Conservation (phyloP, 2,113 vertebrate genomes). For the Capricornis sumatraensis region DNA sequence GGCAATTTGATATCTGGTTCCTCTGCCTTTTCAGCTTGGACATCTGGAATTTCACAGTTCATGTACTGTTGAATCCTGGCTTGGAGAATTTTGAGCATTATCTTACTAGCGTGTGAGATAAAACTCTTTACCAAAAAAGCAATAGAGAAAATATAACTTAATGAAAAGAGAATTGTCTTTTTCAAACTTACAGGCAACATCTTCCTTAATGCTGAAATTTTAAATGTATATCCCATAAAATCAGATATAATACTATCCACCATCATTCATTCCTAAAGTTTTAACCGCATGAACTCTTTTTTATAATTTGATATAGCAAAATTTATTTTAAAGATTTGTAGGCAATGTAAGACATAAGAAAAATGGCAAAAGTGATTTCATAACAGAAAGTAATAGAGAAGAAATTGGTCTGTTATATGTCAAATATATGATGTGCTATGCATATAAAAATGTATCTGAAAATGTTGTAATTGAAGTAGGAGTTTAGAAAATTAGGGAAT, state of each 20-base stretch:
- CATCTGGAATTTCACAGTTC: not conserved
- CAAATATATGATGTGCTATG: not conserved
- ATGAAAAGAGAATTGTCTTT: not conserved
- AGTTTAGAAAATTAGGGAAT: not conserved
- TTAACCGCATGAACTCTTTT: not conserved
- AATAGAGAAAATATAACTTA: not conserved
- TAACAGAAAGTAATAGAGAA: not conserved
- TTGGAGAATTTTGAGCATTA: not conserved
- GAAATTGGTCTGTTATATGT: not conserved
- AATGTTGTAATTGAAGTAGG: not conserved
- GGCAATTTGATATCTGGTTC: not conserved
- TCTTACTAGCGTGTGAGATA: not conserved
- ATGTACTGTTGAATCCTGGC: not conserved
- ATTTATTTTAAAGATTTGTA: not conserved
- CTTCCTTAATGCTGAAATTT: not conserved
- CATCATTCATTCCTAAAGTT: not conserved
- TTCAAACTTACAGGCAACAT: not conserved
- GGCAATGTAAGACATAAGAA: not conserved
- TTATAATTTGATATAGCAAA: not conserved
- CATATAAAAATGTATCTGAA: not conserved
- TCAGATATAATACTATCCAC: not conserved
- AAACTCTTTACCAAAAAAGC: not conserved
- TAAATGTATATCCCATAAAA: not conserved
- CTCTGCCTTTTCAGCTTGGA: not conserved
- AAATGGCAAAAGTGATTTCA: not conserved